Base-by-base conservation (phyloP, 2,113 vertebrate genomes). In the Brachypteracias leptosomus region DNA sequence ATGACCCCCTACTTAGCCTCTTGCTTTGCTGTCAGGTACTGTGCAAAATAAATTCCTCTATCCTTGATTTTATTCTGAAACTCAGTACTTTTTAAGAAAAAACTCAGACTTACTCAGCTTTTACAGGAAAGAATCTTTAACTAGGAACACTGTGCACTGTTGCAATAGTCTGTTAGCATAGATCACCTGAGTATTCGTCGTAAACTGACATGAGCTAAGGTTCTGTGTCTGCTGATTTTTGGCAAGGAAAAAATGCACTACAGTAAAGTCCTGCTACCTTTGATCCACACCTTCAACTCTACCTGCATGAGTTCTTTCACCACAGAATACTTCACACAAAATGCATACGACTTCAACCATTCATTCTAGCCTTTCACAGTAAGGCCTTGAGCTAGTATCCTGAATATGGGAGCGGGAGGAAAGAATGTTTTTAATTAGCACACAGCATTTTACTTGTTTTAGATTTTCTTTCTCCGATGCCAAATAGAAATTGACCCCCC, bases 111-210 rank as follows among this genome's bases (percentile, higher is more conserved):
- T 96, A 90, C 66, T 90, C 92, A 96, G 93, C 96, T 96, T 96
- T 95, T 94, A 62, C 58, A 91, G 94, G 95, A 96, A 95, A 97
- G 95, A 96, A 96, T 95, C 93, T 96, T 97, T 54, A 96, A 95
- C 88, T 90, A 97, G 96, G 93, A 98, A 94, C 90, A 92, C 96
- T 85, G 93, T 95, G 97, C 92, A 95, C 91, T 94, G 89, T 88
- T 94, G 97, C 89, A 78, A 94, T 94, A 97, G 86, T 92, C 95
- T 95, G 93, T 26, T 96, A 96, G 92, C 40, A 67, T 92, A 97
- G 97, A 96, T 98, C 97, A 98, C 98, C 98, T 98, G 98, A 98
- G 98, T 98, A 97, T 97, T 98, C 97, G 97, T 98, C 94, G 97
- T 95, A 96, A 96, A 96, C 90, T 97, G 98, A 97, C 98, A 95